phyloP scores from a whole-genome alignment of 2,797 vertebrate species.

The Lutra lutra region DNA sequence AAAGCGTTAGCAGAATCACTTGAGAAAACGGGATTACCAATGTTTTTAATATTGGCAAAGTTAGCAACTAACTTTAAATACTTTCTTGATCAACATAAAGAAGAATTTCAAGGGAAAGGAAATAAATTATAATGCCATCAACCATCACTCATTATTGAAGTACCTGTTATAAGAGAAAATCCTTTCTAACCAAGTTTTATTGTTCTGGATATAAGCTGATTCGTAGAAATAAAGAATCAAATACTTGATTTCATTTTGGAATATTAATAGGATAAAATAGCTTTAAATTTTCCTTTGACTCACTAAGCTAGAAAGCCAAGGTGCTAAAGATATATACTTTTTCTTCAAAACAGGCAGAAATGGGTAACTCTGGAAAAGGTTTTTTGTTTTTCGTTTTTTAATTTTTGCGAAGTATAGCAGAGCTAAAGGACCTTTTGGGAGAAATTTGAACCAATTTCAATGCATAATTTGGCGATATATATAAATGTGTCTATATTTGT shows the following conservation, averaged over 20 bases:
- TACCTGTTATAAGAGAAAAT: slow-evolving; percentile 63
- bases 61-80: slow-evolving; percentile 43
- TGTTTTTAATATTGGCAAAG: slow-evolving; percentile 52
- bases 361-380: slow-evolving; percentile 40
- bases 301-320: slow-evolving; percentile 75
- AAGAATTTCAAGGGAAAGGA: slow-evolving; percentile 55
- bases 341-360: slow-evolving; percentile 69
- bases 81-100: slow-evolving; percentile 35
- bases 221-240: slow-evolving; percentile 64
- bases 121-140: slow-evolving; percentile 64
- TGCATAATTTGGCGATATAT: slow-evolving; percentile 22
- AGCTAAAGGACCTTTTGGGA: slow-evolving; percentile 58
- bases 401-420: slow-evolving; percentile 58
- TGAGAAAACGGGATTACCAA: neutral
- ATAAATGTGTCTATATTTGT: slow-evolving; percentile 69
- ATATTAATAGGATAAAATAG: slow-evolving; percentile 73
- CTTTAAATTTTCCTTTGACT: slow-evolving; percentile 79
- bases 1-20: slow-evolving; percentile 43
- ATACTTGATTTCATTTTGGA: slow-evolving; percentile 77
- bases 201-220: slow-evolving; percentile 55
- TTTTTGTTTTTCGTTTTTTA: slow-evolving; percentile 63
- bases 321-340: slow-evolving; percentile 59
- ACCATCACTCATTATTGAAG: slow-evolving; percentile 12
- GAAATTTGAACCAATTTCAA: slow-evolving; percentile 50
- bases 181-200: slow-evolving; percentile 60